Conservation (phyloP, 2,888 invertebrate species). For the Dyspetes luteomarginatus region DNA sequence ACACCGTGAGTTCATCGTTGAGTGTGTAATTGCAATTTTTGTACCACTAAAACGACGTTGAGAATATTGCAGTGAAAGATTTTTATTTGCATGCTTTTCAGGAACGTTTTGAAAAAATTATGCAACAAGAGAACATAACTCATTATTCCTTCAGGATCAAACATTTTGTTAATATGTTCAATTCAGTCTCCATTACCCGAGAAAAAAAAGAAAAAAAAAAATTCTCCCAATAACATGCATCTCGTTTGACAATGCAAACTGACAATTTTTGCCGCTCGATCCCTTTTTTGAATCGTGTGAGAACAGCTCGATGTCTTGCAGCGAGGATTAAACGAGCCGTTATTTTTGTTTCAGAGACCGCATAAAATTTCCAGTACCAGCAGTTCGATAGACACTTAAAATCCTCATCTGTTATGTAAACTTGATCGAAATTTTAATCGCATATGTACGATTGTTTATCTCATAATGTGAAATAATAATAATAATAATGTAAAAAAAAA, state of each 20-base stretch:
- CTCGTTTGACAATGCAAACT: neutral
- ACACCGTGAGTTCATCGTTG: constrained; percentile 68
- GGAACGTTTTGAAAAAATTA: neutral
- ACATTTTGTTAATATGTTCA: constrained; percentile 16
- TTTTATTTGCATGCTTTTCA: constrained; percentile 20
- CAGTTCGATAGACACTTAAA: constrained; percentile 66
- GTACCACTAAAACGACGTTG: constrained; percentile 1
- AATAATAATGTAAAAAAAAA: constrained; percentile 45
- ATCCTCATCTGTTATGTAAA: constrained; percentile 68
- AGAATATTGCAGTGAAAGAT: constrained; percentile 5
- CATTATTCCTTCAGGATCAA: neutral
- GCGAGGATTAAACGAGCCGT: neutral
- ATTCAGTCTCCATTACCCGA: neutral
- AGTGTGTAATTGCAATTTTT: constrained; percentile 10
- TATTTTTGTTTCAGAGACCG: constrained; percentile 73
- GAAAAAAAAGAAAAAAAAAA: no score
- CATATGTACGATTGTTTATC: constrained; percentile 43
- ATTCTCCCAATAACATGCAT: neutral
- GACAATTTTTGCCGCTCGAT: neutral
- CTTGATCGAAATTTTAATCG: constrained; percentile 59
- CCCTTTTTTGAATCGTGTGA: neutral
- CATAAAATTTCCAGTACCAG: constrained; percentile 70
- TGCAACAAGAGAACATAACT: neutral
- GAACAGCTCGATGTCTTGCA: neutral
- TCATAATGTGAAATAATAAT: constrained; percentile 69